Base-by-base conservation (phyloP, 2,888 invertebrate genomes). In the Eledona agricola region DNA sequence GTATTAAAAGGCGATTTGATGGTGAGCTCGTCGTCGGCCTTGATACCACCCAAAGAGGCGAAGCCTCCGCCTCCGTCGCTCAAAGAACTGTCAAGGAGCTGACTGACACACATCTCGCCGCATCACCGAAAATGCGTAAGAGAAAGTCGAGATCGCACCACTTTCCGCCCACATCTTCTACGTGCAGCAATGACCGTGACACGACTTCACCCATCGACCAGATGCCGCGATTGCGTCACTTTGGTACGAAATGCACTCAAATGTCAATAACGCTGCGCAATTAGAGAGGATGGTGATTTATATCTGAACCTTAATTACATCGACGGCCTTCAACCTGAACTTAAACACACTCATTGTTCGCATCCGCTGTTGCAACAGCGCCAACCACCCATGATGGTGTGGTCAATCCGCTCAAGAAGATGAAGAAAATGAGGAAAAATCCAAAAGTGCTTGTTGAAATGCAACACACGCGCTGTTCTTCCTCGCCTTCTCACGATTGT, bases 281-380 rank as follows among this genome's bases (percentile, higher is more conserved):
- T 58, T 55, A 35, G 35, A 26, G 22, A 13, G 22, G 17, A 13
- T 17, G 20, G 57, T 59, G 64, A 66, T 64, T 64, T 63, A 54
- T 62, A 66, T 67, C 64, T 55, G 38, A 49, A 53, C 54, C 60
- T 64, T 66, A 66, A 67, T 67, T 67, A 63, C 56, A 31, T 52
- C 54, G 38, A 38, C 59, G 65, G 62, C 68, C 68, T 67, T 67
- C 67, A 68, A 67, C 68, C 64, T 68, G 66, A 68, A 67, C 66
- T 66, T 62, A 63, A 63, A 51, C 49, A 51, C 45, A 57, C 57
- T 57, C 62, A 66, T 67, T 66, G 65, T 67, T 65, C 62, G 55
- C 46, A 63, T 58, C 62, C 64, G 61, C 32, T 31, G 35, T 20
- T 40, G 29, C 38, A 49, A 29, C 26, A 15, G n/a, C 17, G 28